phyloP scores from a whole-genome alignment of 37 sponge, comb jelly and placozoan species.

The Oscarella lobularis region DNA sequence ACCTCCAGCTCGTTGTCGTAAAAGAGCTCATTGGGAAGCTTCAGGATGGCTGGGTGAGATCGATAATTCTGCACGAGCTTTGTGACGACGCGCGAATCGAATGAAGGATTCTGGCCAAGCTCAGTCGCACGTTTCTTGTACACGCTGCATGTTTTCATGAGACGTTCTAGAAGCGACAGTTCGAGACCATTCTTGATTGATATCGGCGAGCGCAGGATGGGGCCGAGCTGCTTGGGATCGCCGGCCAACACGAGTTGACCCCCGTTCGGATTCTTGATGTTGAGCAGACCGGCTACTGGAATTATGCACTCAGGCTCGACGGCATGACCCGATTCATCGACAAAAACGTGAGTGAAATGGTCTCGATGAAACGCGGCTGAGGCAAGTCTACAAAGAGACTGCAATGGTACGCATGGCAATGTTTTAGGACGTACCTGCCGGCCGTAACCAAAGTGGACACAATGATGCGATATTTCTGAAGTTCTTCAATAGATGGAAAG shows the following conservation, averaged over 20 bases:
- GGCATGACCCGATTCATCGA: slow-evolving; percentile 77
- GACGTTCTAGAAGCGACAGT: slow-evolving; percentile 53
- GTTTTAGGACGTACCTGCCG: neutral
- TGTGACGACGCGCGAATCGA: slow-evolving; percentile 12
- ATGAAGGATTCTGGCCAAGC: neutral
- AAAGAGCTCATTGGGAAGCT: slow-evolving; percentile 44
- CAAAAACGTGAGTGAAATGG: slow-evolving; percentile 60
- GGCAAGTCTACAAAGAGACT: neutral
- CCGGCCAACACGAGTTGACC: slow-evolving; percentile 47
- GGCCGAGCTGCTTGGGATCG: slow-evolving; percentile 66
- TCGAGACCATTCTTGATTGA: slow-evolving; percentile 31
- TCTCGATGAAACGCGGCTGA: slow-evolving; percentile 18
- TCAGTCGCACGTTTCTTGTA: slow-evolving; percentile 29
- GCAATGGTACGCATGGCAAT: neutral
- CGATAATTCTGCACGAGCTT: slow-evolving; percentile 62
- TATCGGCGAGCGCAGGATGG: slow-evolving; percentile 34
- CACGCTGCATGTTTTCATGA: slow-evolving; percentile 25
- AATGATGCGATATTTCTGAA: neutral
- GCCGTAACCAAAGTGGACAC: neutral
- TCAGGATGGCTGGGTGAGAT: slow-evolving; percentile 30
- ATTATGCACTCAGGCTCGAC: slow-evolving; percentile 59
- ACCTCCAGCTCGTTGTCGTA: slow-evolving; percentile 53
- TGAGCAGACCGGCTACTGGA: slow-evolving; percentile 28
- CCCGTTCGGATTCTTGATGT: slow-evolving; percentile 6
- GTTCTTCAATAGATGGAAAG: neutral